Evolutionary conservation across 2,113 vertebrate genomes (phyloP), one percentile per base, ranked within the genome.

Genomic region (Enhydra lutris): DNA sequence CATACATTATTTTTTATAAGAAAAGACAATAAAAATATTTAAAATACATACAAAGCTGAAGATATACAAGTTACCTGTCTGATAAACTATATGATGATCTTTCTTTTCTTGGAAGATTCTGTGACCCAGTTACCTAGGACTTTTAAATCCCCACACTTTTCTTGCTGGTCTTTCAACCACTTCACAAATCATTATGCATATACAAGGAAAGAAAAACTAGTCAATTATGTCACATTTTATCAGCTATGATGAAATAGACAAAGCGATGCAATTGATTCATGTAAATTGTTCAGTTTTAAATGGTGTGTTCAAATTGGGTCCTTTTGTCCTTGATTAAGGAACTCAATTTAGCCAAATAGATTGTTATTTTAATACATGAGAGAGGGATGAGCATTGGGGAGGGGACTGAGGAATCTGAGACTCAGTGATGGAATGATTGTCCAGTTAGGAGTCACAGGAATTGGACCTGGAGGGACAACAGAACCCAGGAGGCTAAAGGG

Each of bases 1-100:
- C 6, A n/a, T 69, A 42, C 59, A 34, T 89, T 93, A 93, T 47
- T 26, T 97, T 79, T 93, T 93, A 47, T 84, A 84, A 89, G 55
- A 80, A 90, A 97, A 45, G 55, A 47, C 8, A 50, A 50, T 52
- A 84, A 73, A 84, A 39, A 71, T 80, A 67, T 80, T 95, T 80
- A 59, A 97, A 80, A 74, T 84, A 90, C 73, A 94, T 87, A 73
- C 11, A 85, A 42, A 21, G n/a, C 65, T 57, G 8, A 18, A 67
- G 57, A 81, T 74, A 86, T 7, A 47, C n/a, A 71, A 76, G 31
- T 84, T 36, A 45, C 17, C 45, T 71, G 10, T 36, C 26, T 92
- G 45, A 89, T 42, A 67, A 88, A 57, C 18, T 59, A 31, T 59
- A 34, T 81, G 21, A 92, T 89, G 79, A 80, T 63, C 17, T 81